Evolutionary conservation across 2,888 invertebrate genomes (phyloP).

Genomic region (Sericinus montela): DNA sequence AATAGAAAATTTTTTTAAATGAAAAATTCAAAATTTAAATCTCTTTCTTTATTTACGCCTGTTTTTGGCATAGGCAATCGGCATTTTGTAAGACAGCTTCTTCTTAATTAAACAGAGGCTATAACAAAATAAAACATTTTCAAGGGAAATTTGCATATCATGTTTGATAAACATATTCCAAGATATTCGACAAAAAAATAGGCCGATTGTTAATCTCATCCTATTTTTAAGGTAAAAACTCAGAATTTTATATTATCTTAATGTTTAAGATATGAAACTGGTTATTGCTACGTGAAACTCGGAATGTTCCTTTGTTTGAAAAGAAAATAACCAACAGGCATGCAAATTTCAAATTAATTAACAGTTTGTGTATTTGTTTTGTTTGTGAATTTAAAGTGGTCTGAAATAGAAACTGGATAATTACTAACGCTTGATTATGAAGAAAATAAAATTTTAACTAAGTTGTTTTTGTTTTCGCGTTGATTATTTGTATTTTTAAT

Average conservation of each 20-base stretch:
- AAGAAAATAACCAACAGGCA: slow-evolving; percentile 17
- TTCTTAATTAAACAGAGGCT: too few species aligned
- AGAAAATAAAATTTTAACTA: not conserved
- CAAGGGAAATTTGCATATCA: too few species aligned
- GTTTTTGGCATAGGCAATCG: too few species aligned
- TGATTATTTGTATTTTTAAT: not conserved
- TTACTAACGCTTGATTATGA: not conserved
- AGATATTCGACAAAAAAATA: slow-evolving; percentile 3
- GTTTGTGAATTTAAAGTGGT: too few species aligned
- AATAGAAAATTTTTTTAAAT: too few species aligned
- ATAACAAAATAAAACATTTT: too few species aligned
- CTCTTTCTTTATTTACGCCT: too few species aligned
- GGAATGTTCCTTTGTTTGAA: slow-evolving; percentile 17
- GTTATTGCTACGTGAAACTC: slow-evolving; percentile 9
- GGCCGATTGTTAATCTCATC: slow-evolving; percentile 2
- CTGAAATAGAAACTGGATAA: slow-evolving; percentile 12
- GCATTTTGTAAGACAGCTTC: too few species aligned
- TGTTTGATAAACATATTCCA: not conserved
- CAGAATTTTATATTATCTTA: slow-evolving; percentile 18
- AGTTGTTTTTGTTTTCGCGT: not conserved
- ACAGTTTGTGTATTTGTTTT: slow-evolving; percentile 4
- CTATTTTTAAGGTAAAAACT: slow-evolving; percentile 9
- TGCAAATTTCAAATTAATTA: slow-evolving; percentile 20
- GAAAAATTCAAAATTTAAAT: too few species aligned
- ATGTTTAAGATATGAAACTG: slow-evolving; percentile 18